Conservation (phyloP, 1,140 invertebrate genomes). For the Trinorchestia longiramus region DNA sequence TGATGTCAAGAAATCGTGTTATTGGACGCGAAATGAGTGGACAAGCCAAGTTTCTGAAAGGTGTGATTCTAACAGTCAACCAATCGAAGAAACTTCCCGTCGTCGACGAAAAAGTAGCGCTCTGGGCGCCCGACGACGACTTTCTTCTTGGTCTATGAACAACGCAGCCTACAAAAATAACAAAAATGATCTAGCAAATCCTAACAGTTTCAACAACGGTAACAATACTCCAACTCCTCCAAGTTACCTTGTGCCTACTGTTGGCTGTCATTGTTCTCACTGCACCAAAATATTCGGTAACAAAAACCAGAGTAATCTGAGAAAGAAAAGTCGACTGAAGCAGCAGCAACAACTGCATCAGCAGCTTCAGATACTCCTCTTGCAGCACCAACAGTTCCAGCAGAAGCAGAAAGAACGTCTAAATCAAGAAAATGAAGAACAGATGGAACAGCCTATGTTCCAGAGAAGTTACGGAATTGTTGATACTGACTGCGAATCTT, state of each 20-base stretch:
- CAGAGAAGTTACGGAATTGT: slow-evolving; percentile 18
- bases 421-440: not conserved
- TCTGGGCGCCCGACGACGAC: not conserved
- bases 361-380: not conserved
- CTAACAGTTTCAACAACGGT: not conserved
- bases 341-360: slow-evolving; percentile 40
- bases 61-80: not conserved
- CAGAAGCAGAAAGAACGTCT: slow-evolving; percentile 33
- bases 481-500: not conserved
- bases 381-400: slow-evolving; percentile 22
- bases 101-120: slow-evolving; percentile 3
- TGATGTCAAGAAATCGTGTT: not conserved
- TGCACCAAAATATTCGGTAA: slow-evolving; percentile 33
- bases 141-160: not conserved
- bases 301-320: not conserved
- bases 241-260: not conserved
- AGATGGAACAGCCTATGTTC: not conserved
- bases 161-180: not conserved
- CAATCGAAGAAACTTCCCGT: not conserved
- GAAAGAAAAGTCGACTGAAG: slow-evolving; percentile 27
- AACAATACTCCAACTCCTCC: not conserved
- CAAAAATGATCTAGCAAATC: not conserved
- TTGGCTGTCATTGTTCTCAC: slow-evolving; percentile 26
- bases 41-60: not conserved
- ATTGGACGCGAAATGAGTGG: not conserved